phyloP scores from a whole-genome alignment of 2,888 invertebrate genomes.

The Dryobotodes eremita region DNA sequence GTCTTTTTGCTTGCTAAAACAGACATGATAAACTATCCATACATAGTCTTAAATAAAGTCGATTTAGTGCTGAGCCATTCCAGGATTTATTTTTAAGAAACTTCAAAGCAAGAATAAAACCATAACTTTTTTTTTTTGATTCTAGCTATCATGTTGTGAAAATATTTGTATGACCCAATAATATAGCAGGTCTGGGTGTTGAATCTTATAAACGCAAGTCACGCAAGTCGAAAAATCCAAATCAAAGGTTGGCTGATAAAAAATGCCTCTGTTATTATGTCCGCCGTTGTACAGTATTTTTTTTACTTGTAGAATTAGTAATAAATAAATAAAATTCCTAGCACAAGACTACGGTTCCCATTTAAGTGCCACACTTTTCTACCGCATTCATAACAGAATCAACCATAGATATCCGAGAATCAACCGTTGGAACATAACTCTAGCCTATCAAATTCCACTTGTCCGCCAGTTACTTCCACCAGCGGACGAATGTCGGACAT shows the following conservation, averaged over 20 bases:
- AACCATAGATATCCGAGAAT: no score
- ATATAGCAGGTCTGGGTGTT: background rate
- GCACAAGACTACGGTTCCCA: slow-evolving; percentile 7
- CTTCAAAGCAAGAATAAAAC: no score
- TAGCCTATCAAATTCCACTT: slow-evolving; percentile 53
- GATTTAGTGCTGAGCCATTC: no score
- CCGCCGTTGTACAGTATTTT: no score
- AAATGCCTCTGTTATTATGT: no score
- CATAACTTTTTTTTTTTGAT: no score
- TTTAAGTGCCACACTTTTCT: slow-evolving; percentile 28
- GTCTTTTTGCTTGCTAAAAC: background rate
- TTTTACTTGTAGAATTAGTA: no score
- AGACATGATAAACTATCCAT: background rate
- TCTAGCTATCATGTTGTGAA: background rate
- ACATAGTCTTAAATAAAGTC: no score
- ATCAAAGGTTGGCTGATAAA: no score
- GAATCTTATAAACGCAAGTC: background rate
- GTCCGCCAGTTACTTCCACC: slow-evolving; percentile 16
- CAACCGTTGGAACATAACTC: slow-evolving; percentile 27
- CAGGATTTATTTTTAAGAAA: no score
- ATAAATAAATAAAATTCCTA: background rate
- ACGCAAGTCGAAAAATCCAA: background rate
- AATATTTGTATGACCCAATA: background rate
- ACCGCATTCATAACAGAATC: slow-evolving; percentile 22
- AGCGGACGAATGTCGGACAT: slow-evolving; percentile 54